These are phyloP conservation scores for Pyrocephalus nanus DNA, from an alignment of 2,797 vertebrate genomes.

Conservation along the genomic window DNA sequence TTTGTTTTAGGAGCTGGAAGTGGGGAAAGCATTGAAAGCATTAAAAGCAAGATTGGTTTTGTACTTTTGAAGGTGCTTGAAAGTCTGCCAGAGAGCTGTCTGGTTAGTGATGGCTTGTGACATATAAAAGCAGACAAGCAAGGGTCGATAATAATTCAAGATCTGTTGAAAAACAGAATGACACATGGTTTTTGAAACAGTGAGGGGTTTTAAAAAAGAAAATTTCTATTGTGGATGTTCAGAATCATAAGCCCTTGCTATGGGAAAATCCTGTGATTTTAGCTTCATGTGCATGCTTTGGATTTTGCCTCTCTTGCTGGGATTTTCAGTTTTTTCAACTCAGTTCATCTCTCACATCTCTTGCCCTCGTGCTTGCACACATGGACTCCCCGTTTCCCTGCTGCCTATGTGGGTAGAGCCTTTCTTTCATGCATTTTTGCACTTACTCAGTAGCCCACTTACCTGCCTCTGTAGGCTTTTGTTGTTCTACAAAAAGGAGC, in stretches of 20 bases:
- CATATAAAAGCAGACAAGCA: neutral
- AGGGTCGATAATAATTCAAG: conserved; percentile 15
- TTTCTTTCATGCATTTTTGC: neutral
- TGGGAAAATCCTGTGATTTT: neutral
- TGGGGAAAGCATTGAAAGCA: neutral
- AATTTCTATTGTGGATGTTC: neutral
- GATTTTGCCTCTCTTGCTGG: neutral
- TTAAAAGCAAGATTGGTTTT: neutral
- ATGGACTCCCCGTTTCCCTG: neutral
- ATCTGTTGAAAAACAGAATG: conserved; percentile 11
- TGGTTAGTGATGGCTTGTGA: neutral
- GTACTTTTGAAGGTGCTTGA: conserved; percentile 17
- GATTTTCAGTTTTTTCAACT: neutral
- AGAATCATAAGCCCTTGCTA: neutral
- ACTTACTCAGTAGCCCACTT: neutral
- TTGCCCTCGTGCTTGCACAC: neutral
- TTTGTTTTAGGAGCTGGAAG: neutral
- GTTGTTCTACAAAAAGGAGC: neutral
- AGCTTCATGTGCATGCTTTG: neutral
- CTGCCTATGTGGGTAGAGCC: neutral
- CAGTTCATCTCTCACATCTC: neutral
- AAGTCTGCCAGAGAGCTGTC: conserved; percentile 38
- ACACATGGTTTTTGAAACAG: neutral
- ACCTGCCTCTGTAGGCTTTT: neutral
- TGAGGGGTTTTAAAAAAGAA: neutral